A percentile compares a stretch with the other conserved stretches of the same genome.
Evolutionary conservation across 2,113 vertebrate species (phyloP).

Genomic region (Hippocampus barbouri): DNA sequence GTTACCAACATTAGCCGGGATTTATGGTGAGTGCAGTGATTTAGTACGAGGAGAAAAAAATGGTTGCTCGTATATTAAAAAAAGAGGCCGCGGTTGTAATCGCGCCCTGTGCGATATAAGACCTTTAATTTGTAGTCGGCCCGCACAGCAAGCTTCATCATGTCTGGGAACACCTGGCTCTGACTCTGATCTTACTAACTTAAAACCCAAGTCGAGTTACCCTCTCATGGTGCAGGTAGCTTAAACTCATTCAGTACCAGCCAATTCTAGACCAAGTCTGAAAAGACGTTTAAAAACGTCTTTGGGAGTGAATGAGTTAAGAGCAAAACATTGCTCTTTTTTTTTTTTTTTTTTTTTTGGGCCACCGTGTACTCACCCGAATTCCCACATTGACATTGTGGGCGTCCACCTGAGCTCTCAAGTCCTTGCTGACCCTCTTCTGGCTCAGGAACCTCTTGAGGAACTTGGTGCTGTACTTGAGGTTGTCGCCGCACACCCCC

Average conservation of each 20-base stretch:
- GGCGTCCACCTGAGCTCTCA: slow-evolving; percentile 86
- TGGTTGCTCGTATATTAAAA: slow-evolving; percentile 72
- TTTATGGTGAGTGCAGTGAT: slow-evolving; percentile 70
- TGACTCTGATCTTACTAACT: slow-evolving; percentile 45
- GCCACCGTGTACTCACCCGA: slow-evolving; percentile 72
- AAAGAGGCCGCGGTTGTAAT: slow-evolving; percentile 70
- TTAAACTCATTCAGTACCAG: no score
- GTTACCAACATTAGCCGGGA: slow-evolving; percentile 67
- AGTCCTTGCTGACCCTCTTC: slow-evolving; percentile 90
- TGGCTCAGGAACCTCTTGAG: slow-evolving; percentile 92
- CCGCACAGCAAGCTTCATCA: slow-evolving; percentile 77
- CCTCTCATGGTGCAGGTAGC: not conserved
- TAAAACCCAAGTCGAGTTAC: not conserved
- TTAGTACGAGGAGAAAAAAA: slow-evolving; percentile 64
- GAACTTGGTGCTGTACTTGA: slow-evolving; percentile 96
- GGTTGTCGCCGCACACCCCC: slow-evolving; percentile 96
- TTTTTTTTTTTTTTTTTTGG: not conserved
- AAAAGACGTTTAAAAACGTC: no score
- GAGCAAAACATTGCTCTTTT: not conserved
- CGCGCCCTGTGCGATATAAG: slow-evolving; percentile 61
- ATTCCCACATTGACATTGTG: slow-evolving; percentile 95
- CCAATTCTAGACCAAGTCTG: no score
- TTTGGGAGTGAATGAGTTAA: not conserved
- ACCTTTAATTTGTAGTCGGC: slow-evolving; percentile 75
- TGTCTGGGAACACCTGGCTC: slow-evolving; percentile 78